Evolutionary conservation across 92 coral and sea anemone genomes (phyloP).

Genomic region (Porites divaricata): DNA sequence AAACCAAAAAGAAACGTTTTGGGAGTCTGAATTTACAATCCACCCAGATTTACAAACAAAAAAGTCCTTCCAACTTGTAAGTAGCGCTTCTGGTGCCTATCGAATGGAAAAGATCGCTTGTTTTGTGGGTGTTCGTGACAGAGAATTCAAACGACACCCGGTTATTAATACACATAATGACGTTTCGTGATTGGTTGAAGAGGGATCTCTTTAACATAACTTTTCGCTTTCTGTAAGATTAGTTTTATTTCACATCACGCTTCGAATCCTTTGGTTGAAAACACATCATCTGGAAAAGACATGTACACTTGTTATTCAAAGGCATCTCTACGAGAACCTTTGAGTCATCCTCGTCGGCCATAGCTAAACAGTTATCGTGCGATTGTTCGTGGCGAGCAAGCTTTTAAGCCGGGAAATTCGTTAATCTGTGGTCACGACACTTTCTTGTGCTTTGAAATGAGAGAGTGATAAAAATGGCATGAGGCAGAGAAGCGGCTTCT

Average conservation of each 20-base stretch:
- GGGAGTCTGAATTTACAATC: background rate
- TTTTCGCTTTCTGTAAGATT: conserved; percentile 10
- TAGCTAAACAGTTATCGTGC: background rate
- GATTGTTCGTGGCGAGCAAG: background rate
- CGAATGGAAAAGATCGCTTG: background rate
- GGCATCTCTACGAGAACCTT: background rate
- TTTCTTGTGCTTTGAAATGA: background rate
- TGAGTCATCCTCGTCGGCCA: too few species aligned
- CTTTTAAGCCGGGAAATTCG: background rate
- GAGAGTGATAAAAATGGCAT: conserved; percentile 24
- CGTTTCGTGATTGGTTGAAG: conserved; percentile 30
- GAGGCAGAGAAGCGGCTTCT: conserved; percentile 10
- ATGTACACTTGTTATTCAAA: background rate
- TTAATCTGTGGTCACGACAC: conserved; percentile 18
- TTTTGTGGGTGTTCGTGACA: conserved; percentile 42
- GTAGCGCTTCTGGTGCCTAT: background rate
- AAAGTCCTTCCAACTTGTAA: background rate
- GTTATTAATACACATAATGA: conserved; percentile 37
- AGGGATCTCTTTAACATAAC: conserved; percentile 39
- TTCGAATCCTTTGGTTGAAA: conserved; percentile 19
- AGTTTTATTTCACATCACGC: conserved; percentile 31
- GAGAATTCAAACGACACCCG: conserved; percentile 30
- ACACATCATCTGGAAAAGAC: background rate
- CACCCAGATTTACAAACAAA: background rate
- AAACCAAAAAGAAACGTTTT: conserved; percentile 4